Evolutionary conservation across 2,888 invertebrate species (phyloP).

Genomic region (Aplocera efformata): DNA sequence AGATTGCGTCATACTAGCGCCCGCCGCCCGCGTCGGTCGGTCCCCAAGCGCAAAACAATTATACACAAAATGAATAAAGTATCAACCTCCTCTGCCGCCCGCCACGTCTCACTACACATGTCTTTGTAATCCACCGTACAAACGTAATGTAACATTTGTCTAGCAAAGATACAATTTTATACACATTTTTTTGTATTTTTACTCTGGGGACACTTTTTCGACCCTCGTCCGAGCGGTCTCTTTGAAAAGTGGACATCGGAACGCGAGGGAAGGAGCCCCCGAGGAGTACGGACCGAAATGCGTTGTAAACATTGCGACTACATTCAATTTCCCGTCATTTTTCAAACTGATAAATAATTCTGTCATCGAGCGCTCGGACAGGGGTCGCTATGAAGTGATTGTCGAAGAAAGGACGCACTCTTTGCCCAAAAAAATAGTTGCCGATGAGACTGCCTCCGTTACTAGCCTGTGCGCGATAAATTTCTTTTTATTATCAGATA

Average conservation of each 20-base stretch:
- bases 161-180: slow-evolving; percentile 66
- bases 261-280: slow-evolving; percentile 79
- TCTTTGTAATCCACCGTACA: slow-evolving; percentile 70
- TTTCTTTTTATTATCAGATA: slow-evolving; percentile 81
- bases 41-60: slow-evolving; percentile 70
- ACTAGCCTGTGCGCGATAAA: slow-evolving; percentile 73
- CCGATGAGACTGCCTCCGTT: slow-evolving; percentile 60
- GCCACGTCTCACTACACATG: slow-evolving; percentile 55
- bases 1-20: slow-evolving; percentile 70
- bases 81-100: slow-evolving; percentile 48
- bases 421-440: slow-evolving; percentile 73
- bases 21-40: slow-evolving; percentile 23
- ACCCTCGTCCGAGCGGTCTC: slow-evolving; percentile 81
- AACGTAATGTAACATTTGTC: slow-evolving; percentile 63
- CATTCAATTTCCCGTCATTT: slow-evolving; percentile 82
- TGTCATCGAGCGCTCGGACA: slow-evolving; percentile 80
- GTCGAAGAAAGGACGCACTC: slow-evolving; percentile 69
- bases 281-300: slow-evolving; percentile 78
- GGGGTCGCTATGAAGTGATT: slow-evolving; percentile 80
- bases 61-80: slow-evolving; percentile 72
- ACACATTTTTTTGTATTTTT: slow-evolving; percentile 74
- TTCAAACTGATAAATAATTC: slow-evolving; percentile 82
- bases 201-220: slow-evolving; percentile 80
- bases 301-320: slow-evolving; percentile 82
- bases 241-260: slow-evolving; percentile 81